Evolutionary conservation across 1,140 invertebrate species (phyloP).

Genomic region (Calliopsis andreniformis): DNA sequence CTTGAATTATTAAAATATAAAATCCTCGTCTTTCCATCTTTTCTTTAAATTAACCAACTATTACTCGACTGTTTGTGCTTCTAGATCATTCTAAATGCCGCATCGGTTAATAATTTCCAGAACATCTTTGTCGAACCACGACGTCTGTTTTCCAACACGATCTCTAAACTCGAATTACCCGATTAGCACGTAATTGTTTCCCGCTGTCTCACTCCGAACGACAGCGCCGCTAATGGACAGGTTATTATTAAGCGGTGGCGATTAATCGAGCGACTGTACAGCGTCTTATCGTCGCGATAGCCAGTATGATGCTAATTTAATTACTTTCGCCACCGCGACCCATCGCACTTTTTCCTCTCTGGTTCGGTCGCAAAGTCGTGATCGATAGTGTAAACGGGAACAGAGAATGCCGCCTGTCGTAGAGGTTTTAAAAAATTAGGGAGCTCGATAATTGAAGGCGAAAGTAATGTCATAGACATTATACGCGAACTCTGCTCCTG

Average conservation of each 20-base stretch:
- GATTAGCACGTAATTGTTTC: slow-evolving; percentile 43
- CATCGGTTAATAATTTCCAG: too few species aligned
- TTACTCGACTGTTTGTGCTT: too few species aligned
- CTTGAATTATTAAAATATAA: too few species aligned
- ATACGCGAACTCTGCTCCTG: neutral
- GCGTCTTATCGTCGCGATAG: slow-evolving; percentile 4
- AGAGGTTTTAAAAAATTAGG: neutral
- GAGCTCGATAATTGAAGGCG: slow-evolving; percentile 1
- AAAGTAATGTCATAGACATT: slow-evolving; percentile 6
- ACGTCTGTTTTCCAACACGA: too few species aligned
- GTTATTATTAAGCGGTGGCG: slow-evolving; percentile 19
- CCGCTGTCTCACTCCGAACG: slow-evolving; percentile 22
- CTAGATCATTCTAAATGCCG: too few species aligned
- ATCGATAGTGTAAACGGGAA: slow-evolving; percentile 7
- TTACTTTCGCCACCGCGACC: slow-evolving; percentile 2
- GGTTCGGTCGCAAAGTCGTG: neutral
- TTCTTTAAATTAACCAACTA: slow-evolving; percentile 7
- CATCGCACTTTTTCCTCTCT: neutral
- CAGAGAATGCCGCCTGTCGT: neutral
- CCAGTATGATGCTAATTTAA: slow-evolving; percentile 4
- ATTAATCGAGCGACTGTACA: neutral
- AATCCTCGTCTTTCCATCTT: slow-evolving; percentile 28
- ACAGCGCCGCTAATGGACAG: slow-evolving; percentile 26
- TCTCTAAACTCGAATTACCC: slow-evolving; percentile 18
- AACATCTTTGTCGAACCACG: neutral